Conservation (phyloP, 2,888 invertebrate species). For the Mantis religiosa region DNA sequence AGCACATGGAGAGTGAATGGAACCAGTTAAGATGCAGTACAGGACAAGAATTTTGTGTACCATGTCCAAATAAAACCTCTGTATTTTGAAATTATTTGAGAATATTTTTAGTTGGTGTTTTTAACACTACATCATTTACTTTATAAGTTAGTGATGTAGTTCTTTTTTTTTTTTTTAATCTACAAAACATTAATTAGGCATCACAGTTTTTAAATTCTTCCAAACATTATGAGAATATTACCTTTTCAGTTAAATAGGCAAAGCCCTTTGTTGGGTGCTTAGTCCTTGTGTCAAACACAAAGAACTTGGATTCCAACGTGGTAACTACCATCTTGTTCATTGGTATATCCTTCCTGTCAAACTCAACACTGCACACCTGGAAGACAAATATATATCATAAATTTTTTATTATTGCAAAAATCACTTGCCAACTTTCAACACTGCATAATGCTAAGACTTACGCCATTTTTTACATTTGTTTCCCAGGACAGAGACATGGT, state of each 20-base stretch:
- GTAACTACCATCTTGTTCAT: constrained; percentile 94
- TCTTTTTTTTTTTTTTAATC: too few relatives aligned
- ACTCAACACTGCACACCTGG: constrained; percentile 77
- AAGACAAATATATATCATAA: background rate
- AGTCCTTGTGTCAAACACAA: constrained; percentile 83
- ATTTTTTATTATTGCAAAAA: too few relatives aligned
- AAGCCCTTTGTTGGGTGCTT: constrained; percentile 85
- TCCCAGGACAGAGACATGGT: constrained; percentile 85
- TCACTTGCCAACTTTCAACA: background rate
- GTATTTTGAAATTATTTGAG: too few relatives aligned
- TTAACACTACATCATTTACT: too few relatives aligned
- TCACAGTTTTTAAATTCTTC: too few relatives aligned
- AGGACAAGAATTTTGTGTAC: background rate
- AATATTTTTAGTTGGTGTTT: too few relatives aligned
- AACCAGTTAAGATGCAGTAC: too few relatives aligned
- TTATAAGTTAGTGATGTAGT: too few relatives aligned
- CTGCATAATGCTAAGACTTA: constrained; percentile 44
- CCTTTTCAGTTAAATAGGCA: constrained; percentile 57
- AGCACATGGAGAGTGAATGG: too few relatives aligned
- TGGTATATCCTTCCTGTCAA: constrained; percentile 87
- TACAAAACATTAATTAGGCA: too few relatives aligned
- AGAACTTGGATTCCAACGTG: constrained; percentile 85
- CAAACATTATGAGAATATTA: too few relatives aligned
- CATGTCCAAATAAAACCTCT: background rate
- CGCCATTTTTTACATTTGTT: constrained; percentile 86